Percentiles rank a stretch among this genome's conserved stretches.
phyloP scores from a whole-genome alignment of 92 coral and sea anemone genomes.

The Galaxea fascicularis region DNA sequence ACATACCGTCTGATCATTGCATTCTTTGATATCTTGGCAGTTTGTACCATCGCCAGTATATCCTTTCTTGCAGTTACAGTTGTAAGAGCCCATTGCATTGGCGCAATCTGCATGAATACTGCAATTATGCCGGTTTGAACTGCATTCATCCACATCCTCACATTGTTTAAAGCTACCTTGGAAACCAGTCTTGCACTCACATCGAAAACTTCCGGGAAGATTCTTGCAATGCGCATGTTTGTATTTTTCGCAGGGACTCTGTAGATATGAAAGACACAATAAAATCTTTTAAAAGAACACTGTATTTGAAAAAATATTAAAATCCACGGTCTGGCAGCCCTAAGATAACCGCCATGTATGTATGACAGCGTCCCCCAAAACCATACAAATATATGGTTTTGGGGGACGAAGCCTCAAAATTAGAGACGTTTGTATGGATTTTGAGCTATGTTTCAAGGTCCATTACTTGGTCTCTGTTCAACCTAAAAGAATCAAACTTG shows the following conservation, averaged over 20 bases:
- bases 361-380: too few species aligned
- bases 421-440: too few species aligned
- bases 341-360: too few species aligned
- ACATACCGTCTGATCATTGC: conserved; percentile 27
- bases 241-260: neutral
- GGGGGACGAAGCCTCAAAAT: too few species aligned
- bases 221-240: conserved; percentile 16
- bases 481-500: too few species aligned
- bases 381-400: too few species aligned
- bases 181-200: conserved; percentile 38
- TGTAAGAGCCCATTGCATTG: conserved; percentile 39
- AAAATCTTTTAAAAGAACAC: neutral
- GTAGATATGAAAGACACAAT: neutral
- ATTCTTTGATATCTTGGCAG: conserved; percentile 40
- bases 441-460: too few species aligned
- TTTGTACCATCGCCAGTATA: conserved; percentile 44
- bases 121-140: conserved; percentile 30
- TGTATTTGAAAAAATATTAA: neutral
- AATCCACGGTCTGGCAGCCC: neutral
- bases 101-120: conserved; percentile 49
- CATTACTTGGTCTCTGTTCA: too few species aligned
- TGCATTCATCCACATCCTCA: conserved; percentile 48
- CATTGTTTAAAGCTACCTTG: conserved; percentile 3
- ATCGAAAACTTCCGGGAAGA: conserved; percentile 7
- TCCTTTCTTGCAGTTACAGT: conserved; percentile 53